Percentiles rank a stretch among this genome's conserved stretches.
Evolutionary conservation across 2,888 invertebrate species (phyloP).

Genomic region (Dynastes tityus): DNA sequence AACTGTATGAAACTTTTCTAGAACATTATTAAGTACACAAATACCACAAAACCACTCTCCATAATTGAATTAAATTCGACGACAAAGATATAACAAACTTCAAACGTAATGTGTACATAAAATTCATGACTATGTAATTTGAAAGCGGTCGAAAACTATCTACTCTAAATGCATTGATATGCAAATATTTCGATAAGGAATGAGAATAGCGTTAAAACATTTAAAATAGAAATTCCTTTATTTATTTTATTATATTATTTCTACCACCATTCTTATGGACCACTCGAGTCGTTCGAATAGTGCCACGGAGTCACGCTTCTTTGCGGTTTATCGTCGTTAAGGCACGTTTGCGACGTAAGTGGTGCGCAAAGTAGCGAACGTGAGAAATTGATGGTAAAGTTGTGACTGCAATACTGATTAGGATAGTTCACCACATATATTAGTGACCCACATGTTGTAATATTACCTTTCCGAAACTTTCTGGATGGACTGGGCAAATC

Average conservation of each 20-base stretch:
- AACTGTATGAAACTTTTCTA: too few relatives aligned
- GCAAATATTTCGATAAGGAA: neutral
- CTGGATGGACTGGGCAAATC: too few relatives aligned
- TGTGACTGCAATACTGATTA: neutral
- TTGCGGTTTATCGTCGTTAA: neutral
- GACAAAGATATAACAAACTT: neutral
- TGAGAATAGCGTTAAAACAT: neutral
- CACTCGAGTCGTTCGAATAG: neutral
- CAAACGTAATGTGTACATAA: neutral
- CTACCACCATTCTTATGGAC: neutral
- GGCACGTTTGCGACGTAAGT: constrained; percentile 2
- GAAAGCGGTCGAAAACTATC: constrained; percentile 11
- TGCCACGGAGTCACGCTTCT: neutral
- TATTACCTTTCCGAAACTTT: too few relatives aligned
- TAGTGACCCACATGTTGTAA: too few relatives aligned
- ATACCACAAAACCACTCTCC: neutral
- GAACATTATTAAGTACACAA: too few relatives aligned
- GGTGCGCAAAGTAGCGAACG: neutral
- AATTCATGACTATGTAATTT: neutral
- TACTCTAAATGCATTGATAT: constrained; percentile 25
- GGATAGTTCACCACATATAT: too few relatives aligned
- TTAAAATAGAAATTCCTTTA: neutral
- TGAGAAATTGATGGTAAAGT: neutral
- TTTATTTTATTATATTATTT: constrained; percentile 7
- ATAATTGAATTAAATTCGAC: constrained; percentile 3